Percentiles rank a stretch among this genome's conserved stretches.
Evolutionary conservation across 2,113 vertebrate genomes (phyloP).

Genomic region (Narcine bancroftii): DNA sequence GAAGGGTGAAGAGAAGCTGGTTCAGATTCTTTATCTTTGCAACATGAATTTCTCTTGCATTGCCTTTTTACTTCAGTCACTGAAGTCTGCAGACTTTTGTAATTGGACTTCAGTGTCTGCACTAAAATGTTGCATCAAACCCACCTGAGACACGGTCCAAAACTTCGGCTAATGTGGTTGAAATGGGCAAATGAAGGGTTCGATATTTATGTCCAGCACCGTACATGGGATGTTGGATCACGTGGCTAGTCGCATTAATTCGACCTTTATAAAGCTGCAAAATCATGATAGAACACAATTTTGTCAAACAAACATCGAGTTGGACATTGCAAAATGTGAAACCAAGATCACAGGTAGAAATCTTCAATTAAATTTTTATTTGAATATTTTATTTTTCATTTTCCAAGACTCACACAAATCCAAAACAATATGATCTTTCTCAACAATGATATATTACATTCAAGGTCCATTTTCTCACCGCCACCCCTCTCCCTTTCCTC

Average conservation of each 20-base stretch:
- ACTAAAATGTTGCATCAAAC: constrained; percentile 41
- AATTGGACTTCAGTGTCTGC: neutral
- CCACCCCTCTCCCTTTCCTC: no score
- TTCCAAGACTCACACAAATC: no score
- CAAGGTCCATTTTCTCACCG: no score
- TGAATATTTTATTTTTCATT: no score
- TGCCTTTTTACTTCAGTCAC: no score
- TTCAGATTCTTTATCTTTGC: no score
- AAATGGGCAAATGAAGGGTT: constrained; percentile 92
- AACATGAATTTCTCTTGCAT: no score
- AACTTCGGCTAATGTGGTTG: constrained; percentile 90
- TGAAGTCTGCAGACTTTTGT: no score
- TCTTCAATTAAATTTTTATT: no score
- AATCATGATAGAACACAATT: neutral
- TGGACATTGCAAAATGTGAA: neutral
- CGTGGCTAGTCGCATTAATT: constrained; percentile 96
- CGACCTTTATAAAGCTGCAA: constrained; percentile 90
- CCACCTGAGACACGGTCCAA: constrained; percentile 92
- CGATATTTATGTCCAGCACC: constrained; percentile 98
- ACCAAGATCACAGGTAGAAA: neutral
- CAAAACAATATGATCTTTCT: no score
- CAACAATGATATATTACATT: no score
- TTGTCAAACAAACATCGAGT: neutral
- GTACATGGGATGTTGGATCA: constrained; percentile 98
- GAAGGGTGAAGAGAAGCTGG: no score